phyloP scores from a whole-genome alignment of 2,797 vertebrate species.

The Remorina albescens region DNA sequence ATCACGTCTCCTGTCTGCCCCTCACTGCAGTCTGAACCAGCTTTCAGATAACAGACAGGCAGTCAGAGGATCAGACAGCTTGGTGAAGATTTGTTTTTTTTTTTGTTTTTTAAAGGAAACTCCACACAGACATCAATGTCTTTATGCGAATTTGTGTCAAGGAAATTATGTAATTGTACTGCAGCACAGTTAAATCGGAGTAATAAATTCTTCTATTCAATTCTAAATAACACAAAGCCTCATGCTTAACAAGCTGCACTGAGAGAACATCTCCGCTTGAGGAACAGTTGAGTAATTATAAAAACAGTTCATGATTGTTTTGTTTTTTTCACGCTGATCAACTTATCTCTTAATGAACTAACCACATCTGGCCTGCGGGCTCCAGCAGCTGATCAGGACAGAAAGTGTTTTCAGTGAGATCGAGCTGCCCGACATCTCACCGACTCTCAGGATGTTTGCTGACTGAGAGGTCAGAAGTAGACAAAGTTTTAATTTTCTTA shows the following conservation, averaged over 20 bases:
- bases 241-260: neutral
- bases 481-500: slow-evolving; percentile 21
- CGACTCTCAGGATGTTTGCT: neutral
- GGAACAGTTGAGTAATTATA: neutral
- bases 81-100: slow-evolving; percentile 39
- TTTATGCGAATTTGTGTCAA: slow-evolving; percentile 23
- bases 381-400: slow-evolving; percentile 9
- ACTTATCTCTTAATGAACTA: neutral
- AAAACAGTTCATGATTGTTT: neutral
- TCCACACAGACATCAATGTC: neutral
- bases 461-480: slow-evolving; percentile 1
- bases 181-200: neutral
- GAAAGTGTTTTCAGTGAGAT: neutral
- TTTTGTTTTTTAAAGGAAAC: slow-evolving; percentile 27
- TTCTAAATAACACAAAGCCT: neutral
- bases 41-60: slow-evolving; percentile 52
- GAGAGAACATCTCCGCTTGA: neutral
- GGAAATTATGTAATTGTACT: slow-evolving; percentile 39
- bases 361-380: neutral
- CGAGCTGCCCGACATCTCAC: neutral
- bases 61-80: slow-evolving; percentile 54
- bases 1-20: slow-evolving; percentile 36
- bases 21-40: slow-evolving; percentile 50
- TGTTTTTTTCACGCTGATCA: neutral
- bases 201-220: neutral